phyloP scores from a whole-genome alignment of 1,140 invertebrate species.

The Philopotamus ludificatus region DNA sequence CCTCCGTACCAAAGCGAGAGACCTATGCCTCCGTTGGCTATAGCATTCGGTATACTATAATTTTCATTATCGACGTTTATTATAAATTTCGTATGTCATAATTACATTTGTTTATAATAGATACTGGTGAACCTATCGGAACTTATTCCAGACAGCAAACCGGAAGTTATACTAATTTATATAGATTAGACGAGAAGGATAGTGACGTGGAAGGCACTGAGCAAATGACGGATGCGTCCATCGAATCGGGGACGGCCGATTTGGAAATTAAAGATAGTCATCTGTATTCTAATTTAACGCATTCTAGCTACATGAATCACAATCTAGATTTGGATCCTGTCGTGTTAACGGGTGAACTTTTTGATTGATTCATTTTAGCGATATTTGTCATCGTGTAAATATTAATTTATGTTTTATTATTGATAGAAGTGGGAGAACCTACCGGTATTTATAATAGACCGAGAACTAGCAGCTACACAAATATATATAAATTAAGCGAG shows the following conservation, averaged over 20 bases:
- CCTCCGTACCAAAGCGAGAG: conserved; percentile 4
- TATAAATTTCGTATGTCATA: too few species aligned
- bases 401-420: background rate
- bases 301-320: conserved; percentile 47
- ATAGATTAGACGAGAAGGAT: conserved; percentile 34
- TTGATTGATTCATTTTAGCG: background rate
- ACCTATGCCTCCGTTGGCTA: background rate
- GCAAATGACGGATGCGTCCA: background rate
- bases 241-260: conserved; percentile 12
- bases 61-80: too few species aligned
- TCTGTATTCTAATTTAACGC: conserved; percentile 34
- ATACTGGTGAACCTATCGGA: conserved; percentile 25
- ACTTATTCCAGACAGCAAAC: conserved; percentile 25
- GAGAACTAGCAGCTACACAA: conserved; percentile 7
- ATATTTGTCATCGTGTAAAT: background rate
- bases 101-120: too few species aligned
- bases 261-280: conserved; percentile 23
- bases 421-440: conserved; percentile 2
- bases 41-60: conserved; percentile 18
- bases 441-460: conserved; percentile 2
- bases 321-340: conserved; percentile 46
- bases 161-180: conserved; percentile 37
- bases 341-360: conserved; percentile 41
- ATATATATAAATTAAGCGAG: background rate
- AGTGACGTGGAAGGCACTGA: conserved; percentile 22